phyloP scores from a whole-genome alignment of 2,113 vertebrate genomes.

The Periophthalmodon schlosseri region DNA sequence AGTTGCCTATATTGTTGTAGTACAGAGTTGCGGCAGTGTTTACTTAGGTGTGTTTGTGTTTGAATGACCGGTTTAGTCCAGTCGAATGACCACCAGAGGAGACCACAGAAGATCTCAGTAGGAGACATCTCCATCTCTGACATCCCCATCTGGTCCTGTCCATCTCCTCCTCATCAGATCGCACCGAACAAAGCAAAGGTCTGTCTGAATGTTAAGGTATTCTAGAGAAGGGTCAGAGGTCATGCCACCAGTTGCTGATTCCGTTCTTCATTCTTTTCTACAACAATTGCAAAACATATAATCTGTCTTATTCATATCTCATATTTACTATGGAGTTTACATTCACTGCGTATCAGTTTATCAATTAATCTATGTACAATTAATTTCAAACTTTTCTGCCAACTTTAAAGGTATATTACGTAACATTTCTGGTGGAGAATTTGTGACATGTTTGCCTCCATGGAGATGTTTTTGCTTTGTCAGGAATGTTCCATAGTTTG shows the following conservation, averaged over 20 bases:
- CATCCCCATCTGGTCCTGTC: neutral
- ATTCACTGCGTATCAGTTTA: too few species aligned
- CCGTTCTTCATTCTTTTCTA: neutral
- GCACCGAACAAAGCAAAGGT: slow-evolving; percentile 17
- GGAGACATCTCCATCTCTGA: neutral
- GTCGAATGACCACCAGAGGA: neutral
- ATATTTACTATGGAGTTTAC: too few species aligned
- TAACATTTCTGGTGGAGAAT: too few species aligned
- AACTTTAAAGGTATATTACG: too few species aligned
- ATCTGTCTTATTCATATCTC: neutral
- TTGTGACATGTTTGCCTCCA: too few species aligned
- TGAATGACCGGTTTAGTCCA: neutral
- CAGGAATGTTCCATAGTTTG: too few species aligned
- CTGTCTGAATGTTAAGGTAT: neutral
- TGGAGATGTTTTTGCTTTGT: too few species aligned
- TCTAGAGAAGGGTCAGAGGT: neutral
- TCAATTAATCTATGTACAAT: too few species aligned
- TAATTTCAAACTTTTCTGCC: too few species aligned
- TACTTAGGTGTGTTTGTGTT: neutral
- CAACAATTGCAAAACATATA: neutral
- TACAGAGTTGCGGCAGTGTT: neutral
- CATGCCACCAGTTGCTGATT: neutral
- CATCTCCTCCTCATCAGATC: neutral
- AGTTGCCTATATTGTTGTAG: neutral
- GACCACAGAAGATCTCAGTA: neutral